phyloP scores from a whole-genome alignment of 2,888 invertebrate genomes.

The Leucophora obtusa region DNA sequence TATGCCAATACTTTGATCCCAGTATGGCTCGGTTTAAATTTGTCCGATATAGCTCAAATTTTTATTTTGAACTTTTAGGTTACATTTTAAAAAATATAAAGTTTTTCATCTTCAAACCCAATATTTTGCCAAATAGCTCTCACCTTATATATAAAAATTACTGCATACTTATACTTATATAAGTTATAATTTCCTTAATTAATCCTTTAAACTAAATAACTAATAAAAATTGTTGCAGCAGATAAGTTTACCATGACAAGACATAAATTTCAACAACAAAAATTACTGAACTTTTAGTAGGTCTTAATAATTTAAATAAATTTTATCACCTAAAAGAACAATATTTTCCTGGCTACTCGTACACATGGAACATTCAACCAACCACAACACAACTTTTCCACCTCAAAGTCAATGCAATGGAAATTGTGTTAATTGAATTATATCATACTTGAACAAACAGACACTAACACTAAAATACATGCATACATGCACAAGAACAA shows the following conservation, averaged over 20 bases:
- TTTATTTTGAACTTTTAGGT: too few species aligned
- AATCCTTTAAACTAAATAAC: slow-evolving; percentile 33
- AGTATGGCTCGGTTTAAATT: too few species aligned
- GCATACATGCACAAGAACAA: neutral
- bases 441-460: slow-evolving; percentile 64
- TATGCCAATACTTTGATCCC: too few species aligned
- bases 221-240: slow-evolving; percentile 24
- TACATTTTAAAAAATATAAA: too few species aligned
- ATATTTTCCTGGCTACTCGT: slow-evolving; percentile 34
- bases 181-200: slow-evolving; percentile 6
- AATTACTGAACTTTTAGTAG: slow-evolving; percentile 14
- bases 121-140: too few species aligned
- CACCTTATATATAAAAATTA: too few species aligned
- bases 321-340: slow-evolving; percentile 29
- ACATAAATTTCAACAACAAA: slow-evolving; percentile 41
- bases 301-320: slow-evolving; percentile 56
- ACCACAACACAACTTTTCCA: slow-evolving; percentile 58
- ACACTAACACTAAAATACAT: slow-evolving; percentile 28
- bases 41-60: too few species aligned
- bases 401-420: slow-evolving; percentile 71
- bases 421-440: slow-evolving; percentile 76
- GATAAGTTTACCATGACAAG: slow-evolving; percentile 47
- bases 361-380: slow-evolving; percentile 43
- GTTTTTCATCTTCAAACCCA: too few species aligned
- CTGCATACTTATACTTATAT: too few species aligned